Evolutionary conservation across 2,888 invertebrate genomes (phyloP).

Genomic region (Conops quadrifasciatus): DNA sequence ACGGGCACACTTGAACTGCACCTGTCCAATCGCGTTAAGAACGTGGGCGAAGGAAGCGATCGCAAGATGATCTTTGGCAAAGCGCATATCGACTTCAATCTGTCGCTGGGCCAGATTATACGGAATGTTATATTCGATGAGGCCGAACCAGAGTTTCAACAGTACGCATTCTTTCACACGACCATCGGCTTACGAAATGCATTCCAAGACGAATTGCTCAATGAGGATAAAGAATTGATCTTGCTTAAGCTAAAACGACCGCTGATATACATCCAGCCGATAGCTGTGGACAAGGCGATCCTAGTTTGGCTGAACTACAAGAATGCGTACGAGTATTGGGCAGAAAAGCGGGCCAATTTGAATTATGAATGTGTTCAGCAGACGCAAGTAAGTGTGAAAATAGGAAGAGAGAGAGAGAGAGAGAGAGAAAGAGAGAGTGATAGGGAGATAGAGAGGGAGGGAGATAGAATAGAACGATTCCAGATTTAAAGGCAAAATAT

Average conservation of each 20-base stretch:
- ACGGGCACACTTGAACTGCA: constrained; percentile 94
- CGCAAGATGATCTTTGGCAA: constrained; percentile 77
- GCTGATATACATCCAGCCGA: constrained; percentile 93
- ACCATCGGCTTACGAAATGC: constrained; percentile 86
- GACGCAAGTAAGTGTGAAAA: constrained; percentile 42
- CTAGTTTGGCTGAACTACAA: constrained; percentile 99
- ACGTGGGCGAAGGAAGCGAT: constrained; percentile 73
- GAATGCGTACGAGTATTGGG: constrained; percentile 99
- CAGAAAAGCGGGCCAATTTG: constrained; percentile 90
- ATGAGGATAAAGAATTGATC: constrained; percentile 87
- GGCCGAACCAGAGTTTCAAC: constrained; percentile 96
- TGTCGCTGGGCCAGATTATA: constrained; percentile 93
- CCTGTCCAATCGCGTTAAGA: constrained; percentile 92
- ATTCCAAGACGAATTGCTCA: constrained; percentile 89
- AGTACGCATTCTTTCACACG: constrained; percentile 98
- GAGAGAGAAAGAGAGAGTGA: no score
- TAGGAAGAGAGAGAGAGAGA: background rate
- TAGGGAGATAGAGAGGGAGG: no score
- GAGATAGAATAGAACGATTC: background rate
- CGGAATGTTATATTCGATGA: constrained; percentile 96
- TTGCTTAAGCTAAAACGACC: constrained; percentile 92
- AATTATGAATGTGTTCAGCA: constrained; percentile 86
- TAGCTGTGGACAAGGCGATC: constrained; percentile 97
- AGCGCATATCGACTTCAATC: constrained; percentile 90
- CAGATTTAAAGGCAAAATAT: constrained; percentile 9